A percentile compares a stretch with the other conserved stretches of the same genome.
Conservation (phyloP, 2,888 invertebrate species). For the Pammene fasciana region DNA sequence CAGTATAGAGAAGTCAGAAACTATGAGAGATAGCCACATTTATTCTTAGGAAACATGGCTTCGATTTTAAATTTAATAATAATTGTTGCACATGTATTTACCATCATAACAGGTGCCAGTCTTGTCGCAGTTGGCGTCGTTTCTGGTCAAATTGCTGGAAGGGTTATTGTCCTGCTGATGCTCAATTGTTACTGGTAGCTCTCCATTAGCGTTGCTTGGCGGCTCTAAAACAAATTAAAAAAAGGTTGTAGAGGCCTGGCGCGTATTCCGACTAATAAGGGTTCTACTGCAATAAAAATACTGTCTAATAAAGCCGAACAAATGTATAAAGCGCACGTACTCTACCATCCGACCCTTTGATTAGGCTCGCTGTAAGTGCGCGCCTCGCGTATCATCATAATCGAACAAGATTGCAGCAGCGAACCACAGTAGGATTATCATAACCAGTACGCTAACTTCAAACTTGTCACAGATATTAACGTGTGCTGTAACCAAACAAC, state of each 20-base stretch:
- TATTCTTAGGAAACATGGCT: too few species aligned
- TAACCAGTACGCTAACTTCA: conserved; percentile 14
- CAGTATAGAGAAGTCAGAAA: too few species aligned
- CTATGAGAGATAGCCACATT: too few species aligned
- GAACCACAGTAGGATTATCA: conserved; percentile 25
- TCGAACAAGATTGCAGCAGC: conserved; percentile 70
- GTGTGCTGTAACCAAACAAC: background rate
- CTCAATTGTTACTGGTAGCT: conserved; percentile 89
- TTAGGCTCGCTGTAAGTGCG: conserved; percentile 62
- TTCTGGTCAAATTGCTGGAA: conserved; percentile 88
- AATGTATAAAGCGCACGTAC: conserved; percentile 57
- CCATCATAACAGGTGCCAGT: conserved; percentile 98
- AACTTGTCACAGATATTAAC: background rate
- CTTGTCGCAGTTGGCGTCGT: conserved; percentile 95
- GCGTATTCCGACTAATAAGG: conserved; percentile 52
- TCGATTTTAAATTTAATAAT: too few species aligned
- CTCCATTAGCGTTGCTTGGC: conserved; percentile 70
- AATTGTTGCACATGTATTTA: conserved; percentile 67
- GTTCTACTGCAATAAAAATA: conserved; percentile 38
- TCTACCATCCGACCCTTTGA: conserved; percentile 58
- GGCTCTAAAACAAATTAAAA: conserved; percentile 78
- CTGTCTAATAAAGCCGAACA: conserved; percentile 54
- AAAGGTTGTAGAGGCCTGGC: conserved; percentile 20
- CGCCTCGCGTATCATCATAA: conserved; percentile 65
- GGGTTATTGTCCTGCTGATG: conserved; percentile 89